These are phyloP conservation scores for Eospalax fontanierii DNA, from an alignment of 2,797 vertebrate genomes.

Conservation along the genomic window DNA sequence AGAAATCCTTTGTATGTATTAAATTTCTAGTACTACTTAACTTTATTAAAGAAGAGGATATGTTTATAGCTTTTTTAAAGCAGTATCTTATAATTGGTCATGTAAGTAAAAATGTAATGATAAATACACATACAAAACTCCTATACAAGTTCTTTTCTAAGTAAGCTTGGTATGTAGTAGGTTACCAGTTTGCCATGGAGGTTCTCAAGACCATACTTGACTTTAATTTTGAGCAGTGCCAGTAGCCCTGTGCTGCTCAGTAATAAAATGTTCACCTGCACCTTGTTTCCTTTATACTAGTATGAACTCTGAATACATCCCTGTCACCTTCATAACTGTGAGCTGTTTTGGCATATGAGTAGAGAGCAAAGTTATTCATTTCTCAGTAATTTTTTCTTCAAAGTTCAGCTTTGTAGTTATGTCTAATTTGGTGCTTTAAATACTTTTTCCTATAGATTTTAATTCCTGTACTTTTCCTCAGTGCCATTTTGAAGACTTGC, in stretches of 20 bases:
- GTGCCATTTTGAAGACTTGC: constrained; percentile 47
- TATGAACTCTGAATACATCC: constrained; percentile 26
- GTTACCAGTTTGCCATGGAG: background rate
- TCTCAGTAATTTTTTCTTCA: constrained; percentile 26
- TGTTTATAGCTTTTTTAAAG: constrained; percentile 50
- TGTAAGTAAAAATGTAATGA: constrained; percentile 29
- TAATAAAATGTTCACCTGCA: background rate
- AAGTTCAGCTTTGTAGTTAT: constrained; percentile 23
- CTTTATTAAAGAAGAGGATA: background rate
- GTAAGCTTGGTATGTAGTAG: background rate
- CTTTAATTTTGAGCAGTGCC: background rate
- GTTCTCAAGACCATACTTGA: background rate
- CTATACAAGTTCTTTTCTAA: background rate
- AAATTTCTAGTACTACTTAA: constrained; percentile 65
- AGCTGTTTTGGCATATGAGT: constrained; percentile 13
- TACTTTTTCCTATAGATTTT: constrained; percentile 38
- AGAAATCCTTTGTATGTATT: constrained; percentile 47
- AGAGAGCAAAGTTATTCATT: constrained; percentile 38
- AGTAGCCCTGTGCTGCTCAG: background rate
- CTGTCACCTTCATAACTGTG: background rate
- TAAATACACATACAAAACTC: background rate
- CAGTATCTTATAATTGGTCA: constrained; percentile 14
- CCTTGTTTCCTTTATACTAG: background rate
- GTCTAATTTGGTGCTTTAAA: constrained; percentile 57
- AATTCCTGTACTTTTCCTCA: constrained; percentile 56